These are phyloP conservation scores for Heliconius congener DNA, from an alignment of 1,140 invertebrate species.

Conservation along the genomic window DNA sequence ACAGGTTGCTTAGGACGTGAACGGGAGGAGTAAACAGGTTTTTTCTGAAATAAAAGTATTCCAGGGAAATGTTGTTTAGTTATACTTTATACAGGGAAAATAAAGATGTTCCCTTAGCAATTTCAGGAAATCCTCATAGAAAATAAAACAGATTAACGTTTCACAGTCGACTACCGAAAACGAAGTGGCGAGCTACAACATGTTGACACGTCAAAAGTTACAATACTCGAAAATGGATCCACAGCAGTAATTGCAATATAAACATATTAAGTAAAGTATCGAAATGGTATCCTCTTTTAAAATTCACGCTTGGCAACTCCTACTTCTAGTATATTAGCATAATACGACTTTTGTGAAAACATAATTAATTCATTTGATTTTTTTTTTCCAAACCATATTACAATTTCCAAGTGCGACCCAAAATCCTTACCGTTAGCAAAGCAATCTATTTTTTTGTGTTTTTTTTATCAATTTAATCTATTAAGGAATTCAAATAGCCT, in stretches of 20 bases:
- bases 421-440: neutral
- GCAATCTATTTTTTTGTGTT: neutral
- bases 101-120: no score
- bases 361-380: neutral
- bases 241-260: neutral
- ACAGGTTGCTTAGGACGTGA: no score
- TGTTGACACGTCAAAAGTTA: no score
- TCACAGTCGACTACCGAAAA: no score
- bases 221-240: no score
- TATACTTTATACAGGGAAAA: no score
- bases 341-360: neutral
- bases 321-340: neutral
- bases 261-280: constrained; percentile 12
- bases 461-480: constrained; percentile 5
- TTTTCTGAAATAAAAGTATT: no score
- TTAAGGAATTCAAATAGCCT: neutral
- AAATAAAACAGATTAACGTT: no score
- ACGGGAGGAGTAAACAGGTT: no score
- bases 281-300: constrained; percentile 18
- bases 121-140: no score
- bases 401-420: neutral
- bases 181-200: no score
- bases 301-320: constrained; percentile 9
- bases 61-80: no score
- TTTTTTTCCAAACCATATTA: neutral